These are phyloP conservation scores for Oscheius sp. DNA, from an alignment of 1,140 invertebrate species.

Conservation along the genomic window DNA sequence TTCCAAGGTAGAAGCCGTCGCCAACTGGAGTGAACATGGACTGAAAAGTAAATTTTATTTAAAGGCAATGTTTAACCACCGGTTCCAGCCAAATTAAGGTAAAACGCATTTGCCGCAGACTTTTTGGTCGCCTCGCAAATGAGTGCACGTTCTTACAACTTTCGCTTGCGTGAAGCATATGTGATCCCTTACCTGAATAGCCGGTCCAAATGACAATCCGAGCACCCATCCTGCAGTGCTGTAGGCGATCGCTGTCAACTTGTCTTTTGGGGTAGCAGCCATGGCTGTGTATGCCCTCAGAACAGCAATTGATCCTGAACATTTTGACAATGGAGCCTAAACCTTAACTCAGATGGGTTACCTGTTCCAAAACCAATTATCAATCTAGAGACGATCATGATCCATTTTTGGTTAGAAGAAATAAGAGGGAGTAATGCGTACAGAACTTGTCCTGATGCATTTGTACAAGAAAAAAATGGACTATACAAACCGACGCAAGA, in stretches of 20 bases:
- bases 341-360: background rate
- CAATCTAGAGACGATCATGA: slow-evolving; percentile 27
- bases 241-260: slow-evolving; percentile 35
- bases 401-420: slow-evolving; percentile 23
- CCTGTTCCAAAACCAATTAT: slow-evolving; percentile 25
- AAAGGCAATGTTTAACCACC: background rate
- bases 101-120: no score
- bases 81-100: background rate
- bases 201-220: slow-evolving; percentile 40
- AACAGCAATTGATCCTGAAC: slow-evolving; percentile 33
- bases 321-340: background rate
- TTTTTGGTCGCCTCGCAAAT: no score
- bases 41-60: slow-evolving; percentile 3
- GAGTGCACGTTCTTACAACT: background rate
- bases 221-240: slow-evolving; percentile 38
- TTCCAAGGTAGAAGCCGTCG: background rate
- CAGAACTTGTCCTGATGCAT: slow-evolving; percentile 12
- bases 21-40: slow-evolving; percentile 38
- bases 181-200: slow-evolving; percentile 18
- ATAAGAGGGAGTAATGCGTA: slow-evolving; percentile 32
- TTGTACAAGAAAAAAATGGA: background rate
- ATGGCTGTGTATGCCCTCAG: slow-evolving; percentile 34
- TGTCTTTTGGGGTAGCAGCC: slow-evolving; percentile 32
- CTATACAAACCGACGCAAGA: slow-evolving; percentile 20
- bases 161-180: background rate